Evolutionary conservation across 2,888 invertebrate species (phyloP).

Genomic region (Cerastis rubricosa): DNA sequence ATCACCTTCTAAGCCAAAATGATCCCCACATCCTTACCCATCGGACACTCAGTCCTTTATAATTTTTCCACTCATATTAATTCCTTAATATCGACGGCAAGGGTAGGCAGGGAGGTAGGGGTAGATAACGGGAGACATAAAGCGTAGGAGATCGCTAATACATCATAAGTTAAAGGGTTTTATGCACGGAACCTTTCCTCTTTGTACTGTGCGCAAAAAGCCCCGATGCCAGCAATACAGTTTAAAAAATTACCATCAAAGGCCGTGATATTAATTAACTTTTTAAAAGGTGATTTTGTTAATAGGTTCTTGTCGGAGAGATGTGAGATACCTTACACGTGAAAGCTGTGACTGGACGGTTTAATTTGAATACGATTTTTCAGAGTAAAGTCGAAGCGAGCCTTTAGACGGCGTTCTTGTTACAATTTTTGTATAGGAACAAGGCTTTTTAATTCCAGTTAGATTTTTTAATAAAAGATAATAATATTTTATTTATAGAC

Average conservation of each 20-base stretch:
- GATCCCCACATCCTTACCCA: constrained; percentile 30
- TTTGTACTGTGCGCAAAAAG: constrained; percentile 87
- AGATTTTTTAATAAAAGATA: not conserved
- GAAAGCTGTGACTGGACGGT: not conserved
- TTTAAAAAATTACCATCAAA: constrained; percentile 82
- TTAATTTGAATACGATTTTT: constrained; percentile 25
- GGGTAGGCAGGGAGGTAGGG: constrained; percentile 72
- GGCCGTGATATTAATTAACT: constrained; percentile 86
- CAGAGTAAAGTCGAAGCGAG: not conserved
- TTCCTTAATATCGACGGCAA: constrained; percentile 87
- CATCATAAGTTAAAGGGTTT: constrained; percentile 91
- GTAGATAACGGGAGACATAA: constrained; percentile 90
- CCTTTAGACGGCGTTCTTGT: not conserved
- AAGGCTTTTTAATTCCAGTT: not conserved
- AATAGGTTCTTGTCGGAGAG: constrained; percentile 54
- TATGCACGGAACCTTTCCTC: constrained; percentile 85
- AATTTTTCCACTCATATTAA: constrained; percentile 89
- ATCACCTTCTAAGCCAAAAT: constrained; percentile 45
- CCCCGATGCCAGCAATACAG: constrained; percentile 78
- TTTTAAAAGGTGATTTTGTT: constrained; percentile 76
- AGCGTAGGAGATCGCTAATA: constrained; percentile 91
- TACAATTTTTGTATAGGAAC: not conserved
- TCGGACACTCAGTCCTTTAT: constrained; percentile 73
- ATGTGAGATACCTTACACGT: constrained; percentile 22
- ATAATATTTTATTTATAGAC: no score